Base-by-base conservation (phyloP, 1,140 invertebrate genomes). In the Sminthurinus signatus region DNA sequence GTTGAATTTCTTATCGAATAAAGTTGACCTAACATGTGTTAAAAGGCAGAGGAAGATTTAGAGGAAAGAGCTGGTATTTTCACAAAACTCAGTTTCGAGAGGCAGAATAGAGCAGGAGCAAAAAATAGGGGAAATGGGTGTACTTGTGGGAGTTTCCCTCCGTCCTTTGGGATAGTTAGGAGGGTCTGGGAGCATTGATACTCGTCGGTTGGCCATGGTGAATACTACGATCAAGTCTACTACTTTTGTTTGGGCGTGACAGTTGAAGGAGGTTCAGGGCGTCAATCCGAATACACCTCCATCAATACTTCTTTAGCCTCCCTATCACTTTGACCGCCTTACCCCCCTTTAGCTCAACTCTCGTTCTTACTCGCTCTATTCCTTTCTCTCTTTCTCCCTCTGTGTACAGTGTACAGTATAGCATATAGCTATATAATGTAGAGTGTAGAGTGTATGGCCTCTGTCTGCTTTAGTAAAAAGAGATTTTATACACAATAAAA, bases 151-250 rank as follows among this genome's bases (percentile, higher is more conserved):
- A 63, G 59, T 67, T 65, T 58, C 55, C 62, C 65, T 67, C 69
- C 69, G 62, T 65, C 69, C 64, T 65, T n/a, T 67, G 59, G 65
- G 69, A 70, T 70, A 65, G 69, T 67, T 48, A 65, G 69, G 65
- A 58, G 62, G 69, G 65, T 65, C 65, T 62, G 60, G 61, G 61
- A 66, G 61, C 60, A 65, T n/a, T 67, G 61, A 66, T 67, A 66
- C 66, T 65, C 63, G 50, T 46, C 54, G 31, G 51, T 56, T 63
- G 68, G 60, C 68, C 42, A 69, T 58, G 54, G 60, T 63, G 60
- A 60, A 67, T 43, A 60, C 55, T 63, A 52, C 21, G 54, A 59
- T 60, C 39, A 55, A 65, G 60, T 44, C 65, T 67, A 67, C 65
- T n/a, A 57, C 51, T 54, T 65, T 69, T 69, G 65, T 59, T 69